Evolutionary conservation across 2,113 vertebrate species (phyloP), one percentile per base, ranked within the genome.

Genomic region (Osmerus mordax): DNA sequence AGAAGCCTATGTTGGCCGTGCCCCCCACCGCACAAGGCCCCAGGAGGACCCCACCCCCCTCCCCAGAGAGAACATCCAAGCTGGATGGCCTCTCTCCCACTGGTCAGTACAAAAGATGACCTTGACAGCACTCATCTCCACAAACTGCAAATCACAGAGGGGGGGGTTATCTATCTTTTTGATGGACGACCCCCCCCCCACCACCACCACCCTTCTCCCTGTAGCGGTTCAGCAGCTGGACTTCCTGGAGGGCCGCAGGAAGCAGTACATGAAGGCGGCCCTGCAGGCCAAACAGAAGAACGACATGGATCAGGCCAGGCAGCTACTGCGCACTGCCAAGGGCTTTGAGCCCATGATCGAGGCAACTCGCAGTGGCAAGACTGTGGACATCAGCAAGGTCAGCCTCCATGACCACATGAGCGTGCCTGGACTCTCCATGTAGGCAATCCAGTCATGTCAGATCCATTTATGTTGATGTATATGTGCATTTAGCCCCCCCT

Each of bases 181-280:
- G 41, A 47, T 47, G 41, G 41, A 47, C 32, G 7, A 47, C 41
- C 41, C 41, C 41, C 2, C 41, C 41, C 41, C 6, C 0, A n/a
- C 6, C 54, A n/a, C 55, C 71, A 15, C 87, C 73, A 77, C 2
- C 70, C 77, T 58, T 8, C 15, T 62, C 67, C 52, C 52, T 60
- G 0, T 81, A 98, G 97, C 81, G 19, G 84, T 65, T 61, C 92
- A 96, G 73, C 96, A 96, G 86, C 87, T 99, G 82, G 93, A 92
- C 62, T 90, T 97, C 78, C 83, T 99, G 75, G 95, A 98, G 88
- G 90, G 90, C 77, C 92, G 95, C 25, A 97, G 86, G 86, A 94
- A 93, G 76, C 95, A 96, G 78, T 98, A 96, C 87, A 82, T 97
- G 87, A 95, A 94, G 86, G 96, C 96, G 8, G 97, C 97, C 0